Evolutionary conservation across 2,113 vertebrate genomes (phyloP).

Genomic region (Panthera uncia): DNA sequence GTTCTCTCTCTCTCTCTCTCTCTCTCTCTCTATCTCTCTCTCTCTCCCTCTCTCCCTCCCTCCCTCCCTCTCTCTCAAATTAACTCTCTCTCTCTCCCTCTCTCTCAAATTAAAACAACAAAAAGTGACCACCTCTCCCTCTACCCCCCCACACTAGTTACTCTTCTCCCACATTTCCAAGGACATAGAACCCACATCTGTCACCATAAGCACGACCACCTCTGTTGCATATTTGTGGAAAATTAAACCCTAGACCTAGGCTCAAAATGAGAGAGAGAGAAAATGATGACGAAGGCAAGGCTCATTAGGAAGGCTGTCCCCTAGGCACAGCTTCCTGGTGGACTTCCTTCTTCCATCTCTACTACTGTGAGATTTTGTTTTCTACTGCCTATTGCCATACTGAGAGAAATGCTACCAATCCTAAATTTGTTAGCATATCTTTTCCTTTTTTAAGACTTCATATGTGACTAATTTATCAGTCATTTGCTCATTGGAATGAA

Average conservation of each 20-base stretch:
- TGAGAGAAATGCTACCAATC: neutral
- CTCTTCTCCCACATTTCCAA: neutral
- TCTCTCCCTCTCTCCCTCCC: too few relatives aligned
- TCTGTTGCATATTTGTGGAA: neutral
- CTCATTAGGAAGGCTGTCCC: neutral
- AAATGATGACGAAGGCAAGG: neutral
- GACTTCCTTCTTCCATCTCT: neutral
- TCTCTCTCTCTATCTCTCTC: too few relatives aligned
- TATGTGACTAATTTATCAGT: neutral
- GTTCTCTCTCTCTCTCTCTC: too few relatives aligned
- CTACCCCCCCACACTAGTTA: neutral
- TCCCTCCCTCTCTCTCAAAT: too few relatives aligned
- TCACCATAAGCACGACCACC: neutral
- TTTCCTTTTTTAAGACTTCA: neutral
- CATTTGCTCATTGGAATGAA: neutral
- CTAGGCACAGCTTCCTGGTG: accelerated
- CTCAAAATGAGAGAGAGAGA: neutral
- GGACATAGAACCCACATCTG: neutral
- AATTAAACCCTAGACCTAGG: neutral
- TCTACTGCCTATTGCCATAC: neutral
- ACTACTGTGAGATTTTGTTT: neutral
- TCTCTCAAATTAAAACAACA: too few relatives aligned
- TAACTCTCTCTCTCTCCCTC: too few relatives aligned
- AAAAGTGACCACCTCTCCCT: neutral
- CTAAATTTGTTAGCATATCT: neutral